Conservation (phyloP, 2,797 vertebrate species). For the Muraenolepis orangiensis region DNA sequence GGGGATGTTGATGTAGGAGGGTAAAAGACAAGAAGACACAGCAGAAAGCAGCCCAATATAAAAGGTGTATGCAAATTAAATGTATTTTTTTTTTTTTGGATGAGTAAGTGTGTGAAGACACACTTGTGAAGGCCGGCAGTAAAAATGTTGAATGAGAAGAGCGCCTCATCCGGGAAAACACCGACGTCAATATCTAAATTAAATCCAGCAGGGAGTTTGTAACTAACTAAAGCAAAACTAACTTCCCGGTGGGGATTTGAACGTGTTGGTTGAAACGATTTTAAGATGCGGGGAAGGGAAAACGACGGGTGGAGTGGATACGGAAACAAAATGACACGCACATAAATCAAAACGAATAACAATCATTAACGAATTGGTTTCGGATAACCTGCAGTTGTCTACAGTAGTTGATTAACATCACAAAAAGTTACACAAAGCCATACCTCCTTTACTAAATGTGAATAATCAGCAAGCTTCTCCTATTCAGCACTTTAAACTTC, state of each 20-base stretch:
- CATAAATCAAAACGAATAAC: not conserved
- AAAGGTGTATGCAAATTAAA: not conserved
- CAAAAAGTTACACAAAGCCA: not conserved
- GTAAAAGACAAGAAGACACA: not conserved
- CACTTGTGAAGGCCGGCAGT: constrained; percentile 19
- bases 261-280: not conserved
- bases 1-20: constrained; percentile 12
- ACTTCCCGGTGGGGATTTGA: not conserved
- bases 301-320: not conserved
- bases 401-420: not conserved
- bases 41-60: not conserved
- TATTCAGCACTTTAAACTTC: not conserved
- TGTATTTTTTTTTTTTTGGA: too few species aligned
- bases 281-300: not conserved
- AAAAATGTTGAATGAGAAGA: constrained; percentile 49
- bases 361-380: not conserved
- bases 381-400: not conserved
- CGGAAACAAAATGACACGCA: not conserved
- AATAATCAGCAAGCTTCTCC: not conserved
- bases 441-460: constrained; percentile 23
- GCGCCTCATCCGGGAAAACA: constrained; percentile 56
- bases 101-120: constrained; percentile 14
- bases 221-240: not conserved
- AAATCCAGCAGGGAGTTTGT: constrained; percentile 59
- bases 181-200: constrained; percentile 74